Conservation (phyloP, 53 echinoderm and acorn worm genomes). For the Astropecten irregularis region DNA sequence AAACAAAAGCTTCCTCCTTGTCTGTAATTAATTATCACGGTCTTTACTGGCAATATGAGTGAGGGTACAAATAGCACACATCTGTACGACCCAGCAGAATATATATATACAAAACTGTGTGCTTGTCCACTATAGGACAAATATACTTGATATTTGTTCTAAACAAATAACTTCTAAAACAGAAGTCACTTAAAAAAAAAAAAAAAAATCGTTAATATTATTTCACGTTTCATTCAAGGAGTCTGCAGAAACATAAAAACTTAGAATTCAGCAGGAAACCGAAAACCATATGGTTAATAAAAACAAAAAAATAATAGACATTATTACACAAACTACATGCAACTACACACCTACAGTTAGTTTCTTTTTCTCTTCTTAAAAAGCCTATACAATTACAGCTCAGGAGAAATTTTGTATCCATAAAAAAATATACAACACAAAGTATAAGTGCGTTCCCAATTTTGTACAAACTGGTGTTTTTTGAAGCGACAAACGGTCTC, state of each 20-base stretch:
- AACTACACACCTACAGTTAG: slow-evolving; percentile 2
- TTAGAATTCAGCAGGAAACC: too few relatives aligned
- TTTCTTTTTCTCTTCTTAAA: neutral
- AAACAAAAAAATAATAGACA: neutral
- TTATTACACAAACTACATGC: slow-evolving; percentile 22
- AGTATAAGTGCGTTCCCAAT: neutral
- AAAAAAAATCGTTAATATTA: too few relatives aligned
- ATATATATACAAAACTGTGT: slow-evolving; percentile 60
- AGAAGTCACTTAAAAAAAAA: too few relatives aligned
- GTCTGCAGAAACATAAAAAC: too few relatives aligned
- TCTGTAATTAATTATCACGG: neutral
- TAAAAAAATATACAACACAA: slow-evolving; percentile 40
- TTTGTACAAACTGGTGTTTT: neutral
- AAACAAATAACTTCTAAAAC: too few relatives aligned
- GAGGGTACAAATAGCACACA: slow-evolving; percentile 47
- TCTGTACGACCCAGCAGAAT: slow-evolving; percentile 29
- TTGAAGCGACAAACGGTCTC: neutral
- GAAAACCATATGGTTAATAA: too few relatives aligned
- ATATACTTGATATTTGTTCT: too few relatives aligned
- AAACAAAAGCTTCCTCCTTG: too few relatives aligned
- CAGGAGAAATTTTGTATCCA: neutral
- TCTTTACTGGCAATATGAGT: slow-evolving; percentile 28
- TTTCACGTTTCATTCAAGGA: too few relatives aligned
- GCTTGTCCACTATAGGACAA: slow-evolving; percentile 1
- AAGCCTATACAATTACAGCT: slow-evolving; percentile 24